Evolutionary conservation across 2,113 vertebrate genomes (phyloP).

Genomic region (Glaucidium brasilianum): DNA sequence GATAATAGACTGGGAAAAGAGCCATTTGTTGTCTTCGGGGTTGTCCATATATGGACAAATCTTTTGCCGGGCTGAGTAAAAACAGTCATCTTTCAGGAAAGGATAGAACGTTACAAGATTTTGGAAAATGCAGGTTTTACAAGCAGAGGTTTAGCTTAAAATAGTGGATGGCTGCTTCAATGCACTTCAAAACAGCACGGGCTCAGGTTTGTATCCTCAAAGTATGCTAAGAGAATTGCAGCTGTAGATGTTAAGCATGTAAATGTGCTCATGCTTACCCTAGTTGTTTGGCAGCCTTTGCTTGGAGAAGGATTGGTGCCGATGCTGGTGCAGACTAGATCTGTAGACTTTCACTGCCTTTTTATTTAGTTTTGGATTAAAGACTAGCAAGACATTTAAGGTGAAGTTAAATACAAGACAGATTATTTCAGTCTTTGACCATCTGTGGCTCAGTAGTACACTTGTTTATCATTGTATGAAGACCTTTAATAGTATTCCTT

Average conservation of each 20-base stretch:
- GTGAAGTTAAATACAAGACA: neutral
- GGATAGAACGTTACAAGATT: constrained; percentile 18
- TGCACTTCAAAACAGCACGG: rapidly evolving
- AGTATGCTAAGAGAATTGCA: neutral
- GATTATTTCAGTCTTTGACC: neutral
- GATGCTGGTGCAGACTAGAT: neutral
- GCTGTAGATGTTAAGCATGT: neutral
- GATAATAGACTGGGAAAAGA: constrained; percentile 63
- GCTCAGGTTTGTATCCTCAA: neutral
- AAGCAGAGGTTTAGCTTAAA: neutral
- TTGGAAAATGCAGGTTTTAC: constrained; percentile 1
- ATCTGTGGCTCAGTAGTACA: neutral
- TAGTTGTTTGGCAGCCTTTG: neutral
- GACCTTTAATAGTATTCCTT: neutral
- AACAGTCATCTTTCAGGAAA: constrained; percentile 47
- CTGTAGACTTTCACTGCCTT: neutral
- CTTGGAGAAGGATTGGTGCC: neutral
- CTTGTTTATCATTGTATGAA: neutral
- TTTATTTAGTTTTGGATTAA: neutral
- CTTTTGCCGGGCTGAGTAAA: neutral
- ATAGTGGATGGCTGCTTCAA: neutral
- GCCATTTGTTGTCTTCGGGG: constrained; percentile 51
- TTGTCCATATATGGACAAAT: constrained; percentile 65
- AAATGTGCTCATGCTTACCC: neutral
- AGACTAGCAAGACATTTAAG: neutral